A percentile compares a stretch with the other conserved stretches of the same genome.
Conservation (phyloP, 2,113 vertebrate species). For the Trinectes maculatus region DNA sequence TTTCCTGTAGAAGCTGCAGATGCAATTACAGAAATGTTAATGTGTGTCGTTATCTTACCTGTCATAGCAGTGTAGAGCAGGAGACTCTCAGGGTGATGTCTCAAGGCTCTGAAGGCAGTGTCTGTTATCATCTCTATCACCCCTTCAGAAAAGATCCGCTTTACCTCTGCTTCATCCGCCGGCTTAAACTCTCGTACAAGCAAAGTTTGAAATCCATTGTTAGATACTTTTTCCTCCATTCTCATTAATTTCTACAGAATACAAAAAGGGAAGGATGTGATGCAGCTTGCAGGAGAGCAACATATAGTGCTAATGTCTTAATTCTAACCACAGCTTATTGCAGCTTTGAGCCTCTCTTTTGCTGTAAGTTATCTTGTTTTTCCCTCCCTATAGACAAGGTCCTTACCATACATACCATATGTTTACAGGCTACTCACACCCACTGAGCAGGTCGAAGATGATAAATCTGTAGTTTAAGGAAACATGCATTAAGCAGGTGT, state of each 20-base stretch:
- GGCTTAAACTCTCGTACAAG: slow-evolving; percentile 44
- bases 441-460: too few relatives aligned
- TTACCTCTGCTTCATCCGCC: slow-evolving; percentile 32
- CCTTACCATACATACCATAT: too few relatives aligned
- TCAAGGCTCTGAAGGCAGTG: slow-evolving; percentile 60
- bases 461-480: too few relatives aligned
- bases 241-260: slow-evolving; percentile 17
- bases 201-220: not conserved
- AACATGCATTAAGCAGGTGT: too few relatives aligned
- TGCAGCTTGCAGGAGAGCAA: too few relatives aligned
- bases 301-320: too few relatives aligned
- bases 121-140: slow-evolving; percentile 65
- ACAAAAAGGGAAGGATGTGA: slow-evolving; percentile 34
- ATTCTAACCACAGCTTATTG: too few relatives aligned
- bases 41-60: slow-evolving; percentile 36
- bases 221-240: slow-evolving; percentile 17
- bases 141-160: slow-evolving; percentile 57
- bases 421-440: too few relatives aligned
- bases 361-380: too few relatives aligned
- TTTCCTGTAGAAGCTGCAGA: not conserved
- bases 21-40: not conserved
- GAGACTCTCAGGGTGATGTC: slow-evolving; percentile 57
- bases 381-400: too few relatives aligned
- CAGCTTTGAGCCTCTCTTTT: too few relatives aligned
- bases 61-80: slow-evolving; percentile 48